A percentile compares a stretch with the other conserved stretches of the same genome.
Evolutionary conservation across 2,888 invertebrate species (phyloP).

Genomic region (Macrophya alboannulata): DNA sequence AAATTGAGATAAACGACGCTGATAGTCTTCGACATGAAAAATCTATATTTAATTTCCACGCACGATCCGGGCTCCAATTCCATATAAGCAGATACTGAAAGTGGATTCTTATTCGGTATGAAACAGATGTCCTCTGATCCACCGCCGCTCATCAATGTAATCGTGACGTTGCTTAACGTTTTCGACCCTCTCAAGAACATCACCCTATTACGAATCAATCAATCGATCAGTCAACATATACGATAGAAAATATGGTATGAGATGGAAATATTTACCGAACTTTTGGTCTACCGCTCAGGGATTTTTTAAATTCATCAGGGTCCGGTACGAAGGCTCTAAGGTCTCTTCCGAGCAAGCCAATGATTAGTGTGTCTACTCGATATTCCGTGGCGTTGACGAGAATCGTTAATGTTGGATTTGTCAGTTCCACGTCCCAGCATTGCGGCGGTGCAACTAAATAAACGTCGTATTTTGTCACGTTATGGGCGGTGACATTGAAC

Average conservation of each 20-base stretch:
- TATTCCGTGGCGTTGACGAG: slow-evolving; percentile 71
- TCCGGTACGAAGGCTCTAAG: slow-evolving; percentile 82
- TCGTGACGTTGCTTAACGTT: slow-evolving; percentile 74
- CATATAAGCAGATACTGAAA: slow-evolving; percentile 84
- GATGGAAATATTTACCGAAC: slow-evolving; percentile 80
- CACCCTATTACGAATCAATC: slow-evolving; percentile 70
- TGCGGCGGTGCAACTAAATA: slow-evolving; percentile 73
- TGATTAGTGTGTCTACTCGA: slow-evolving; percentile 79
- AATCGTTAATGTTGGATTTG: slow-evolving; percentile 69
- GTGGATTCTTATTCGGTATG: slow-evolving; percentile 80
- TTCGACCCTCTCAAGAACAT: slow-evolving; percentile 75
- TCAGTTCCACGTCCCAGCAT: slow-evolving; percentile 74
- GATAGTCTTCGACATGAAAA: no score
- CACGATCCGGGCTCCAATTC: slow-evolving; percentile 84
- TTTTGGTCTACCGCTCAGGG: slow-evolving; percentile 84
- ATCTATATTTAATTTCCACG: slow-evolving; percentile 62
- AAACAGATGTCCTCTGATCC: slow-evolving; percentile 83
- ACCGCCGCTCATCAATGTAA: slow-evolving; percentile 71
- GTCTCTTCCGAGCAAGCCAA: slow-evolving; percentile 77
- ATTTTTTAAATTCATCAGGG: slow-evolving; percentile 83
- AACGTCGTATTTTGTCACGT: slow-evolving; percentile 73
- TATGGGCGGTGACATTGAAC: slow-evolving; percentile 76
- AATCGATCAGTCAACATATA: not conserved
- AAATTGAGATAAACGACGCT: no score
- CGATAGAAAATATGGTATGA: not conserved